Evolutionary conservation across 1,140 invertebrate species (phyloP), one percentile per base, ranked within the genome.

Genomic region (Drosophila mojavensis): DNA sequence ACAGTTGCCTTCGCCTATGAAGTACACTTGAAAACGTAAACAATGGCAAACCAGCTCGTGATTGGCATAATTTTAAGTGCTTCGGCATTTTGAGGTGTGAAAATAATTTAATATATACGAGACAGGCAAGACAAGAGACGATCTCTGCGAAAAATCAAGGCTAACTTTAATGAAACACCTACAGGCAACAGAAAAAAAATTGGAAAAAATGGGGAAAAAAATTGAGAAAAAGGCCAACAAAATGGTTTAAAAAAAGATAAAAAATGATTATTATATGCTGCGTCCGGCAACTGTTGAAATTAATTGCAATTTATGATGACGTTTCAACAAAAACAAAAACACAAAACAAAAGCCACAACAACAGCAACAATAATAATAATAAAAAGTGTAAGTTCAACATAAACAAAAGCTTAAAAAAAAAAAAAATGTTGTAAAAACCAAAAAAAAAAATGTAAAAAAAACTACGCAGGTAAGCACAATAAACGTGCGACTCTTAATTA

Each of bases 271-370:
- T 56, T 61, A 68, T 67, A 81, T 78, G 66, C 70, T 51, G 63
- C 64, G 68, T 79, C 78, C 59, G 76, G 54, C 47, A 56, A 55
- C 77, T 66, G 65, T 54, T 65, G 70, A 91, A 91, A 88, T 91
- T 91, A 91, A 91, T 91, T 91, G 88, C 88, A 91, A 91, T 91
- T 91, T 91, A 91, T 78, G 88, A 88, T 86, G 88, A 86, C 80
- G 83, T 88, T 91, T 85, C 85, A 90, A 78, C 84, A 83, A 82
- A 68, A 83, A 72, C 76, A 83, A 82, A 60, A 61, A 41, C 56
- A 66, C 54, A 47, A 76, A 82, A 76, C 78, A 86, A 82, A 47
- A 20, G 15, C 43, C 43, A n/a, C 65, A 85, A 65, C 64, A 85
- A 81, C 64, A 53, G 5, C 28, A 30, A 24, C 20, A 24, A 24